Evolutionary conservation across 2,113 vertebrate genomes (phyloP), one percentile per base, ranked within the genome.

Genomic region (Neolamprologus variostigma): DNA sequence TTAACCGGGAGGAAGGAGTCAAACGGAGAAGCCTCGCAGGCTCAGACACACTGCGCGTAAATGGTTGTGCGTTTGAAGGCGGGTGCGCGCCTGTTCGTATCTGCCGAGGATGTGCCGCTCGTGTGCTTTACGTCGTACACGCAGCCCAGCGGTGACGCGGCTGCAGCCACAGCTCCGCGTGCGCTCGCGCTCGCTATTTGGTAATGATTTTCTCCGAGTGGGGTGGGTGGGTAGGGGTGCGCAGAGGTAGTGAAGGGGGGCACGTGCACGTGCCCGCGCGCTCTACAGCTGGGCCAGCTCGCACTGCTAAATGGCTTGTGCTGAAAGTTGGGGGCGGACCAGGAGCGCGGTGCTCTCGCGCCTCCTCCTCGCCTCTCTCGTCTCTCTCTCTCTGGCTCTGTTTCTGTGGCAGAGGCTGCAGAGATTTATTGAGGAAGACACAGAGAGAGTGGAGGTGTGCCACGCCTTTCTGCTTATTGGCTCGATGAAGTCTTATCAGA

Each of bases 321-420:
- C 94, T 95, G 89, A 95, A 96, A 96, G 93, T 95, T 84, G 95
- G 93, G 96, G 96, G 97, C 96, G 97, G 96, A 95, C 88, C 95
- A 90, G 90, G 50, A 91, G 87, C 93, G 66, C 84, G 89, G 86
- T 45, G 91, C 92, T 86, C 86, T 88, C 89, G 92, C 89, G 76
- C 89, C 89, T 85, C 90, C 83, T 11, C 28, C 16, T 66, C 78
- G 53, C 66, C 63, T 81, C 23, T 50, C 57, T 81, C 21, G 17
- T 81, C 23, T 28, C 51, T 57, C 13, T 50, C 26, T 50, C 37
- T 50, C 78, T 42, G 14, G 10, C 50, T 40, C 55, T 28, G 54
- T 81, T 51, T 66, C 66, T 55, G 45, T 68, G 55, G 12, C 13
- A 85, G 73, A 17, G 23, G 86, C 86, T 90, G 87, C 61, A 83